Base-by-base conservation (phyloP, 2,797 vertebrate genomes). In the Rhyacichthys aspro region DNA sequence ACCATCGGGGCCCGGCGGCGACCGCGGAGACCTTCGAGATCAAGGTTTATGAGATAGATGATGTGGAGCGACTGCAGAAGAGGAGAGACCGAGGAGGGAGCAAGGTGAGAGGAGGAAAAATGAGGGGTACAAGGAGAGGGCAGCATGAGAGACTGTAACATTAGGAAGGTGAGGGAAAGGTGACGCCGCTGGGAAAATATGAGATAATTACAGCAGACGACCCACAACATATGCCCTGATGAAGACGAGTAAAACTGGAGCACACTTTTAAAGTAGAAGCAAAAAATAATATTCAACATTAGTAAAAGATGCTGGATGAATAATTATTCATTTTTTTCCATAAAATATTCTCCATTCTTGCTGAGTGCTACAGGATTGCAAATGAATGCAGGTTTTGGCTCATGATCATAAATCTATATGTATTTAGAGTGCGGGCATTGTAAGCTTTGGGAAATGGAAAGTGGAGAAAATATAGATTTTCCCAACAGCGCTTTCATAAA, bases 11-110 rank as follows among this genome's bases (percentile, higher is more conserved):
- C 0, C 72, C 94, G 0, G 82, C 92, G 0, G 54, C 72, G 8
- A 55, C 80, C 0, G 55, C 83, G 11, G 97, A 98, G 65, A 94
- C 96, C 55, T 98, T 99, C n/a, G 97, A 98, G 91, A 98, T 99
- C 78, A 99, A 98, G 76, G 97, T 99, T 61, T 99, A 98, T n/a
- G 96, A 99, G 79, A 99, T 99, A 1, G 98, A 99, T 9, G 96
- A 99, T 0, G 96, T 99, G 5, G 96, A 99, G 64, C 93, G 96
- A 46, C 93, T 98, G 47, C 96, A 98, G 84, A 92, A 94, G 74
- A 93, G 94, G 59, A 92, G 93, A 49, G 87, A 88, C 67, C 92
- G 91, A 16, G 88, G 78, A n/a, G 88, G 89, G 54, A 89, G 78
- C 90, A 97, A 96, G 94, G 97, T 98, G 83, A 91, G 92, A 71